These are phyloP conservation scores for Onychostoma macrolepis DNA, from an alignment of 2,113 vertebrate species.

Conservation along the genomic window DNA sequence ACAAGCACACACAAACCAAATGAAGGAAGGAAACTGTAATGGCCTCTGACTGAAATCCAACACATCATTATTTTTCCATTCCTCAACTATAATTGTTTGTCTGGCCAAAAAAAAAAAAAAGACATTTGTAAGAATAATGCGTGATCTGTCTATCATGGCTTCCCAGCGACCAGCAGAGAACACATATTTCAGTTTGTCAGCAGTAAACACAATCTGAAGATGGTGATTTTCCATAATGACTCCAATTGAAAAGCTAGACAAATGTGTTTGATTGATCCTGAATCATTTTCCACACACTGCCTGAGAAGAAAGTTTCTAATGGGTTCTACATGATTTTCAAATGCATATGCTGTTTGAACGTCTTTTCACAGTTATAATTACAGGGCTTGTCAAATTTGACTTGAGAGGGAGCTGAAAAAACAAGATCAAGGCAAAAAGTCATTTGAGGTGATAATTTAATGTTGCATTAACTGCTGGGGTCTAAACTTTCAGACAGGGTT, in stretches of 20 bases:
- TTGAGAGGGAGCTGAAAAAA: constrained; percentile 12
- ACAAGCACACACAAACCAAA: constrained; percentile 3
- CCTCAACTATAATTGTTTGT: constrained; percentile 20
- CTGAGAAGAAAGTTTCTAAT: not conserved
- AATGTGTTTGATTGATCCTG: constrained; percentile 14
- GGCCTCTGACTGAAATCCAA: constrained; percentile 34
- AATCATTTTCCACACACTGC: not conserved
- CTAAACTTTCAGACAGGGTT: not conserved
- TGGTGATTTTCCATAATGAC: constrained; percentile 10
- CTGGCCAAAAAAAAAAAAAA: not conserved
- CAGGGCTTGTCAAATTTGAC: constrained; percentile 11
- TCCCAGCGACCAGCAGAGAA: not conserved
- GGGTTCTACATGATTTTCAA: not conserved
- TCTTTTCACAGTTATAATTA: constrained; percentile 30
- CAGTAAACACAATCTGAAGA: not conserved
- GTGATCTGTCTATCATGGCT: not conserved
- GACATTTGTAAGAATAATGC: not conserved
- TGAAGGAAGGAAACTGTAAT: constrained; percentile 10
- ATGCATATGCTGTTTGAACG: not conserved
- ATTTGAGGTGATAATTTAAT: constrained; percentile 35
- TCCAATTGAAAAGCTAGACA: not conserved
- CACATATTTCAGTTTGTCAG: constrained; percentile 2
- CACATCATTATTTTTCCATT: constrained; percentile 33
- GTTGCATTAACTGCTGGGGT: not conserved
- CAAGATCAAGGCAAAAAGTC: constrained; percentile 31